Conservation (phyloP, 2,888 invertebrate species). For the Clunio marinus region DNA sequence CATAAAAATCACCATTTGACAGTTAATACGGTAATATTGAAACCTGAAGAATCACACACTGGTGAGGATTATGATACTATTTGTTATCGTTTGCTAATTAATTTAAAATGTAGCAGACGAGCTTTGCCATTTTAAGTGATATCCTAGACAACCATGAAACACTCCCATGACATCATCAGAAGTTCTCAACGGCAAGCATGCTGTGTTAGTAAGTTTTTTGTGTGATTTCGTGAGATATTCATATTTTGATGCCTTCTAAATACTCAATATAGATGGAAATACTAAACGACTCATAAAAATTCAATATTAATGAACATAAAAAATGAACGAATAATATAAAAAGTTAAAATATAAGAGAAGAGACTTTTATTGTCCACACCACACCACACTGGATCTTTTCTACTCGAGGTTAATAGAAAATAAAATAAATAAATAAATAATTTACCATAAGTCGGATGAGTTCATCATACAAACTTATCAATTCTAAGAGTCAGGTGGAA, state of each 20-base stretch:
- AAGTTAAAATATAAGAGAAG: neutral
- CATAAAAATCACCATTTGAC: neutral
- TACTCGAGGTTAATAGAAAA: conserved; percentile 16
- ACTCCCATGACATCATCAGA: conserved; percentile 23
- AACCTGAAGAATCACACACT: neutral
- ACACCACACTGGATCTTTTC: neutral
- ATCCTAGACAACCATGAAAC: too few species aligned
- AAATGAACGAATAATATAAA: conserved; percentile 28
- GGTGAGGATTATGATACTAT: neutral
- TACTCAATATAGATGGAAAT: conserved; percentile 24
- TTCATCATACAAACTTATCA: conserved; percentile 14
- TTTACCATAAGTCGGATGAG: conserved; percentile 11
- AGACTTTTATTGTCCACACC: conserved; percentile 19
- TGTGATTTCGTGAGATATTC: neutral
- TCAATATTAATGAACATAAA: conserved; percentile 38
- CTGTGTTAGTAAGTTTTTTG: neutral
- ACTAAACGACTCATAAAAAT: conserved; percentile 37
- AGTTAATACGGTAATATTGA: neutral
- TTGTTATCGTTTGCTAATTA: conserved; percentile 21
- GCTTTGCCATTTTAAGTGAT: too few species aligned
- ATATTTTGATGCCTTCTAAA: conserved; percentile 15
- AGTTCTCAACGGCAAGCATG: neutral
- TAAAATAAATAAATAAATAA: too few species aligned
- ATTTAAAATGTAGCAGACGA: conserved; percentile 35
- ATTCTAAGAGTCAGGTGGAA: conserved; percentile 13